These are phyloP conservation scores for Catharus minimus DNA, from an alignment of 2,113 vertebrate species.

Conservation along the genomic window DNA sequence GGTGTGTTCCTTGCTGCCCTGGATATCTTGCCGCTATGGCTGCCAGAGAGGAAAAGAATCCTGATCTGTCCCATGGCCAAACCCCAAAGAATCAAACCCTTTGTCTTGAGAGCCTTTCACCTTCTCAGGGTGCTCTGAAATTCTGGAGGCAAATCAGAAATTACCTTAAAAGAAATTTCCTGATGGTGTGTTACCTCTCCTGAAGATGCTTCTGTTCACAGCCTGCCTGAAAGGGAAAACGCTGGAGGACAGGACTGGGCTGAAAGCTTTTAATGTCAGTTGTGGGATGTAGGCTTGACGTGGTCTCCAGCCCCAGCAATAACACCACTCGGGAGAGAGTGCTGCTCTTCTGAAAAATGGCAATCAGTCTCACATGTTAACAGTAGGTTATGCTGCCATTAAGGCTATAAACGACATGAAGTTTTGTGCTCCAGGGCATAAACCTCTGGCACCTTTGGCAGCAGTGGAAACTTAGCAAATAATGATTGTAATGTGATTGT, in stretches of 20 bases:
- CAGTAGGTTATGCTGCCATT: background rate
- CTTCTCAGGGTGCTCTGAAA: constrained; percentile 37
- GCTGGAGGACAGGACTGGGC: background rate
- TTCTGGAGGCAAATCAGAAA: constrained; percentile 23
- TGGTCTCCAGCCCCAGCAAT: background rate
- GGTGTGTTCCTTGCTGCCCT: background rate
- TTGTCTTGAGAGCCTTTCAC: constrained; percentile 60
- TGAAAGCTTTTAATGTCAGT: background rate
- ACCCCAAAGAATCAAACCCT: constrained; percentile 23
- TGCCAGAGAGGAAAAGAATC: constrained; percentile 63
- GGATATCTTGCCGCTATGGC: background rate
- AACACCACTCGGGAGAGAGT: background rate
- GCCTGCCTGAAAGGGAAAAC: background rate
- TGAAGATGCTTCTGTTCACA: background rate
- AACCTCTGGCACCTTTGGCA: background rate
- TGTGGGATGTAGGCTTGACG: fast-evolving
- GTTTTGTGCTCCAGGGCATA: constrained; percentile 1
- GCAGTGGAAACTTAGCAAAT: background rate
- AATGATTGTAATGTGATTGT: background rate
- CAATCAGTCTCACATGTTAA: background rate
- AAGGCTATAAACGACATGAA: background rate
- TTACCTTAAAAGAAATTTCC: constrained; percentile 1
- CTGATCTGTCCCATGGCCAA: constrained; percentile 27
- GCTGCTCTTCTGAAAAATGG: background rate
- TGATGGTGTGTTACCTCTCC: background rate